phyloP scores from a whole-genome alignment of 2,888 invertebrate genomes.

The Prosopocoilus inquinatus region DNA sequence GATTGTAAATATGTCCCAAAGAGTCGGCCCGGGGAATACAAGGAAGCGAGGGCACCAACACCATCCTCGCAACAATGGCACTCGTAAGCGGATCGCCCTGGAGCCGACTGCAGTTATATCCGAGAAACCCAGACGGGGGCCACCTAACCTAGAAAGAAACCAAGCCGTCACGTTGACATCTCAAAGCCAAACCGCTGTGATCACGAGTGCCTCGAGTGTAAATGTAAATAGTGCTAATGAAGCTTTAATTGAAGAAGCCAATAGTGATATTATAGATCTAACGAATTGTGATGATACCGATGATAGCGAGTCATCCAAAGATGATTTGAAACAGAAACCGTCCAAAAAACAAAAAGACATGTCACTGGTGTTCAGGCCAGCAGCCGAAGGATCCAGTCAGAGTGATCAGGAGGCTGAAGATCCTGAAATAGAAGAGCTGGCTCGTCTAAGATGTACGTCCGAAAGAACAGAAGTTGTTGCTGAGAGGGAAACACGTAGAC shows the following conservation, averaged over 20 bases:
- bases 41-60: conserved; percentile 73
- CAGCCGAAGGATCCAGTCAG: conserved; percentile 51
- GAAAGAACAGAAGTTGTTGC: conserved; percentile 86
- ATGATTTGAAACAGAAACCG: conserved; percentile 36
- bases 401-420: conserved; percentile 66
- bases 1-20: conserved; percentile 55
- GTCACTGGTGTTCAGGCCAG: conserved; percentile 45
- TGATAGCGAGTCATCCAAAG: conserved; percentile 29
- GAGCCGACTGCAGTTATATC: conserved; percentile 41
- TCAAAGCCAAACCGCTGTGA: conserved; percentile 25
- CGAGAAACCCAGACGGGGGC: conserved; percentile 9
- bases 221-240: conserved; percentile 35
- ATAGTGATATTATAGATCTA: conserved; percentile 48
- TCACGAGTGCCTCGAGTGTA: conserved; percentile 32
- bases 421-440: conserved; percentile 76
- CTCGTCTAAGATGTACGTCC: conserved; percentile 83
- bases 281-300: conserved; percentile 46
- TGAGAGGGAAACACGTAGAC: conserved; percentile 73
- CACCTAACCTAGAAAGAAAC: conserved; percentile 16
- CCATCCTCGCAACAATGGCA: conserved; percentile 64
- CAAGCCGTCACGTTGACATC: conserved; percentile 14
- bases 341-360: conserved; percentile 38
- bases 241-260: conserved; percentile 27
- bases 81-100: conserved; percentile 52
- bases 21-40: conserved; percentile 60